Base-by-base conservation (phyloP, 2,888 invertebrate genomes). In the Portevinia maculata region DNA sequence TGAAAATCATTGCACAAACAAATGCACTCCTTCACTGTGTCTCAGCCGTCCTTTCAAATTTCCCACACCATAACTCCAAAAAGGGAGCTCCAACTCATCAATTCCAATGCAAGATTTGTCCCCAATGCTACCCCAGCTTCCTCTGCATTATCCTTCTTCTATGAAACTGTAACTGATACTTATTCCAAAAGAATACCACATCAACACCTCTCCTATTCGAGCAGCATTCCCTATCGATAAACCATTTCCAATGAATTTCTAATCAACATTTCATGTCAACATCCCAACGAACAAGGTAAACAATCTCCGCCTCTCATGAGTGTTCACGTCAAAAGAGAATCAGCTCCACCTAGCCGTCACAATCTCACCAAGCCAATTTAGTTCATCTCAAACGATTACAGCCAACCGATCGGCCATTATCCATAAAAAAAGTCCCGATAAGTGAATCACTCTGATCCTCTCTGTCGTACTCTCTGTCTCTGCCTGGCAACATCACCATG, bases 261-360 rank as follows among this genome's bases (percentile, higher is more conserved):
- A 13, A 37, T 30, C 48, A 41, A 64, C 55, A 73, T 55, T 64
- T 55, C 37, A 48, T 73, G 64, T 73, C 64, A 64, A 57, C 64
- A 64, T 50, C 30, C 30, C 13, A 55, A 21, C 32, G 30, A 52
- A 52, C 64, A 52, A 41, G 39, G 52, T 55, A 39, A 79, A 73
- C 53, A 57, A 59, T 73, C 52, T 53, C 46, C 79, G 60, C 48
- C 52, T 71, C 52, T 32, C 48, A 13, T 48, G 48, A 3, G 13
- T 32, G 32, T 59, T 48, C 34, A 44, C 30, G 55, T 62, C 73
- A 44, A 52, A 37, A 24, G 17, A 50, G 50, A 50, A n/a, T n/a
- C n/a, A n/a, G n/a, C 8, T 30, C 19, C 37, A 60, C 60, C 39
- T 6, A 57, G 39, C 24, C 13, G 13, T 19, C 44, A 44, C 5